Conservation (phyloP, 2,797 vertebrate species). For the Spinus olivaceus region DNA sequence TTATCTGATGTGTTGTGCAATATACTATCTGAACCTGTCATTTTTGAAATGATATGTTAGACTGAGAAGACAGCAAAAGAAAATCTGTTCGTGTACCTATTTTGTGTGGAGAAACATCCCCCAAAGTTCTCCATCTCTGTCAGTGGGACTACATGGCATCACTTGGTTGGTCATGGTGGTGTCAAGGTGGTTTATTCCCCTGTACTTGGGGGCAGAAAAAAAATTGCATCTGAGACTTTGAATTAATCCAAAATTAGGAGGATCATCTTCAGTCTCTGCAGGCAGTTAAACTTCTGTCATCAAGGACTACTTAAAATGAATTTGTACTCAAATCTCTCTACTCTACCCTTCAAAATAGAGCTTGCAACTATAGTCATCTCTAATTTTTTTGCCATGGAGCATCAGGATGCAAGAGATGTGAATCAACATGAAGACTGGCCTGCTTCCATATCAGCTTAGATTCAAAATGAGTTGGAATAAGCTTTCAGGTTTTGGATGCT, state of each 20-base stretch:
- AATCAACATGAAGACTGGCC: not conserved
- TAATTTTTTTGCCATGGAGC: not conserved
- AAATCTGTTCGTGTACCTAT: not conserved
- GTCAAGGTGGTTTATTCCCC: not conserved
- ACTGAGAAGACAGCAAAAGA: not conserved
- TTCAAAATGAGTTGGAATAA: not conserved
- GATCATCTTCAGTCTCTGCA: not conserved
- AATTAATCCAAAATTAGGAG: not conserved
- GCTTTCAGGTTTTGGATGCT: not conserved
- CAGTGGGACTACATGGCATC: not conserved
- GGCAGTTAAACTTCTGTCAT: not conserved
- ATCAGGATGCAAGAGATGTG: not conserved
- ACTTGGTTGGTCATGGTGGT: not conserved
- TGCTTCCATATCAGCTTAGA: not conserved
- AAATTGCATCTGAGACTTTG: not conserved
- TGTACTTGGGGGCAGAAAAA: not conserved
- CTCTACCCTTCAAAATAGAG: not conserved
- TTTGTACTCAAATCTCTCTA: not conserved
- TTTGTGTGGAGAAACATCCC: not conserved
- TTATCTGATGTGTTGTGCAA: constrained; percentile 43
- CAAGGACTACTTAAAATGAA: not conserved
- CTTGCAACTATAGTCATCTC: not conserved
- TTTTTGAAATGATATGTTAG: not conserved
- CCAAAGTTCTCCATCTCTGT: not conserved
- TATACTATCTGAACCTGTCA: constrained; percentile 41